phyloP scores from a whole-genome alignment of 1,140 invertebrate genomes.

The Calliopsis andreniformis region DNA sequence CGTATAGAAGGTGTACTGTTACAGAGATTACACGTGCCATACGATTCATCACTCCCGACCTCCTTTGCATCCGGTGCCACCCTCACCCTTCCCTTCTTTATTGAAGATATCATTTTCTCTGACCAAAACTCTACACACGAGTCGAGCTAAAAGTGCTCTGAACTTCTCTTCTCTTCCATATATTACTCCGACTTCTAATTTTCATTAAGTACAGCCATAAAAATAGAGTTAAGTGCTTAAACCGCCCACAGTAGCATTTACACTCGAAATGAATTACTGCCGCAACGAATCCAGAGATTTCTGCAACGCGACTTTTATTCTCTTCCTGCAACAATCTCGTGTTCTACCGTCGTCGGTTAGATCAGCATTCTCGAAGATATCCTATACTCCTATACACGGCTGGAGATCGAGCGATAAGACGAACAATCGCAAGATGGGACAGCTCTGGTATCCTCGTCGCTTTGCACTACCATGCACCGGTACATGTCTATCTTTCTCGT shows the following conservation, averaged over 20 bases:
- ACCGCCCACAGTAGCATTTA: too few species aligned
- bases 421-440: slow-evolving; percentile 40
- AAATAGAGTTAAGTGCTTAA: too few species aligned
- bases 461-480: too few species aligned
- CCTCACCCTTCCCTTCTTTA: background rate
- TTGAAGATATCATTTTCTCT: background rate
- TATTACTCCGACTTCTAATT: too few species aligned
- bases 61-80: background rate
- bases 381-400: background rate
- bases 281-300: background rate
- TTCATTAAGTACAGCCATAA: too few species aligned
- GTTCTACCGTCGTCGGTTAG: background rate
- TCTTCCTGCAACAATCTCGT: slow-evolving; percentile 16
- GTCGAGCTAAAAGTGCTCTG: too few species aligned
- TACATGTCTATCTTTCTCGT: background rate
- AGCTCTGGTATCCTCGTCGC: slow-evolving; percentile 16
- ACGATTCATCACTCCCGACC: slow-evolving; percentile 11
- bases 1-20: slow-evolving; percentile 36
- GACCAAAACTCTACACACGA: too few species aligned
- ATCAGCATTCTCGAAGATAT: slow-evolving; percentile 32
- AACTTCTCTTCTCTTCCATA: too few species aligned
- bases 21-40: slow-evolving; percentile 40
- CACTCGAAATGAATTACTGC: too few species aligned
- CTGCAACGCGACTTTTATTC: background rate
- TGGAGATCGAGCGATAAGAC: slow-evolving; percentile 18